Base-by-base conservation (phyloP, 2,113 vertebrate genomes). In the Ovibos moschatus region DNA sequence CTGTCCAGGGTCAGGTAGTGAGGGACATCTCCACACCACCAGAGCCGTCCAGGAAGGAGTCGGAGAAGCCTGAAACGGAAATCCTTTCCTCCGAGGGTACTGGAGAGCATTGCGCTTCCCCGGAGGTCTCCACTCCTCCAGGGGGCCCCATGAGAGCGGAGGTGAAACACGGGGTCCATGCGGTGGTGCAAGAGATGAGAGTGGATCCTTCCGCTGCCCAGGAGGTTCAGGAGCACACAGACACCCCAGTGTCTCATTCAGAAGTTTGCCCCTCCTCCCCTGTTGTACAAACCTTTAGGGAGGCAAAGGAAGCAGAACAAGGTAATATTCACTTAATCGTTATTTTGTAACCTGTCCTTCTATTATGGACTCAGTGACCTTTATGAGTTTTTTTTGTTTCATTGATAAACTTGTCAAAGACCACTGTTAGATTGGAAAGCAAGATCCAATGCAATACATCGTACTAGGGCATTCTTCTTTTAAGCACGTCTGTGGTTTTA, bases 1-100 rank as follows among this genome's bases (percentile, higher is more conserved):
- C 98, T 0, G 14, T 97, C 57, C 96, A 93, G 96, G 98, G 97
- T 12, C 97, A 97, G 55, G 93, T 96, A 91, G 92, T 84, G 76
- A 96, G 81, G 67, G 96, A 98, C n/a, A 45, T 76, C 90, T 96
- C 98, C 1, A 2, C 40, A 28, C 93, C 97, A n/a, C 27, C 96
- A 47, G 95, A 96, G 36, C 82, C 89, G 1, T 33, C 33, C 91
- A 91, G 55, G 81, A 98, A 94, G 86, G 89, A 92, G 28, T 50
- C 79, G 5, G 96, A 98, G 55, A 60, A 85, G 21, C 55, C 90
- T 3, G 95, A 87, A 28, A 27, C n/a, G 50, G 98, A 98, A 94
- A 93, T 95, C 58, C 33, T 74, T 53, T 50, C 89, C 53, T 74
- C 91, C 0, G 94, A 97, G 85, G 60, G 30, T 40, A 53, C 81